phyloP scores from a whole-genome alignment of 2,113 vertebrate genomes.

The Odocoileus virginianus region DNA sequence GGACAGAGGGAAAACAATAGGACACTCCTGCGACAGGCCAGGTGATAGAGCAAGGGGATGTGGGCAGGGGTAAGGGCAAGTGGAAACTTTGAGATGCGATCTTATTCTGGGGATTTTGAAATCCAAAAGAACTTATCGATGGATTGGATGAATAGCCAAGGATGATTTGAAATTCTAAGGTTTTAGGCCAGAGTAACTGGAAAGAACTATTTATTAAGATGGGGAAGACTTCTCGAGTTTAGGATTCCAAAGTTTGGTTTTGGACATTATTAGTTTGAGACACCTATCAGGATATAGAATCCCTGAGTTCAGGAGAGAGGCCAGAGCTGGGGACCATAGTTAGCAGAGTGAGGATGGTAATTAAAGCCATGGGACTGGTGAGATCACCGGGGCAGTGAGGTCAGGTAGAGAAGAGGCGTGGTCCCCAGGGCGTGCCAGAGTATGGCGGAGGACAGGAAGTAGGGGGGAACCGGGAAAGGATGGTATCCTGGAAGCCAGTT shows the following conservation, averaged over 20 bases:
- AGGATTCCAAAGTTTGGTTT: background rate
- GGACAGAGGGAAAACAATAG: background rate
- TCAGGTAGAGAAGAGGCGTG: background rate
- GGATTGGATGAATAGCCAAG: background rate
- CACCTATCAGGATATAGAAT: background rate
- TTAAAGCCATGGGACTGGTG: background rate
- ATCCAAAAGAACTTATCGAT: background rate
- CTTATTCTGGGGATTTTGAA: background rate
- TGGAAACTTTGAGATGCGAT: background rate
- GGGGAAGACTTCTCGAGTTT: background rate
- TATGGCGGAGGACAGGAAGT: background rate
- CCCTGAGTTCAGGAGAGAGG: background rate
- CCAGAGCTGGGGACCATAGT: background rate
- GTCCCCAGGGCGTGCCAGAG: too few relatives aligned
- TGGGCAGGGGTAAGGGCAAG: background rate
- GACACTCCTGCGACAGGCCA: background rate
- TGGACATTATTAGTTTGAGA: background rate
- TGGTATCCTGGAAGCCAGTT: background rate
- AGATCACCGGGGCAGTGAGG: background rate
- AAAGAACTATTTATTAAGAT: background rate
- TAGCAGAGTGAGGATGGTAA: background rate
- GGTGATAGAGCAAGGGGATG: background rate
- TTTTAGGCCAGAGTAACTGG: background rate
- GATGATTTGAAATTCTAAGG: background rate
- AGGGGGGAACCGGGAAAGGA: background rate